Evolutionary conservation across 2,797 vertebrate genomes (phyloP).

Genomic region (Numenius phaeopus): DNA sequence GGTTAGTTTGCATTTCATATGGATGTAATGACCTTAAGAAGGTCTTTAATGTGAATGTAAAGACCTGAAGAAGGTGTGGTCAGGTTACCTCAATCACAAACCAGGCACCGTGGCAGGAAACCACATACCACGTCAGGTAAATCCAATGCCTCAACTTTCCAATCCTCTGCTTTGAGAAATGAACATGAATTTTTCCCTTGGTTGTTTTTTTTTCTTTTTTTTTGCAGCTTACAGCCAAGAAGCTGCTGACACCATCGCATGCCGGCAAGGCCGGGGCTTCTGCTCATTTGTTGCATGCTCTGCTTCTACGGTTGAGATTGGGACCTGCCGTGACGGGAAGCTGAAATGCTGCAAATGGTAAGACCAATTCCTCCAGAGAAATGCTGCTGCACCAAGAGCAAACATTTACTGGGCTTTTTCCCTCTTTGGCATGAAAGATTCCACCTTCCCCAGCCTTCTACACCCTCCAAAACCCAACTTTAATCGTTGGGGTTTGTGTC

Average conservation of each 20-base stretch:
- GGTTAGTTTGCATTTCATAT: background rate
- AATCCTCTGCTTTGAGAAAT: background rate
- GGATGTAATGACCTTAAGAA: background rate
- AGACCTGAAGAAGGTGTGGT: background rate
- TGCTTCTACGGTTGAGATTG: background rate
- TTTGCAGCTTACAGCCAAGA: conserved; percentile 44
- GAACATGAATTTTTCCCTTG: background rate
- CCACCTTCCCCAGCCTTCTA: background rate
- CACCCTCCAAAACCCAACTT: fast-evolving
- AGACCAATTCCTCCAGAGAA: background rate
- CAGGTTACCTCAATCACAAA: background rate
- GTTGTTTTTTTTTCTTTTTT: background rate
- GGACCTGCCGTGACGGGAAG: conserved; percentile 38
- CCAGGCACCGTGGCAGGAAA: background rate
- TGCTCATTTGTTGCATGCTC: background rate
- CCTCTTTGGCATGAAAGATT: fast-evolving
- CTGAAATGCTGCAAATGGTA: conserved; percentile 69
- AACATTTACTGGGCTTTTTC: fast-evolving
- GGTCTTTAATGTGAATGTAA: background rate
- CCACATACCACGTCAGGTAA: fast-evolving
- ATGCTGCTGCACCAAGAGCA: background rate
- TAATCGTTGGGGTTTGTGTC: background rate
- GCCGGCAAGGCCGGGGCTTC: conserved; percentile 29
- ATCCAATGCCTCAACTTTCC: fast-evolving
- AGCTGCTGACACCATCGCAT: background rate